Percentiles rank a stretch among this genome's conserved stretches.
Conservation (phyloP, 2,888 invertebrate genomes). For the Schizotus pectinicornis region DNA sequence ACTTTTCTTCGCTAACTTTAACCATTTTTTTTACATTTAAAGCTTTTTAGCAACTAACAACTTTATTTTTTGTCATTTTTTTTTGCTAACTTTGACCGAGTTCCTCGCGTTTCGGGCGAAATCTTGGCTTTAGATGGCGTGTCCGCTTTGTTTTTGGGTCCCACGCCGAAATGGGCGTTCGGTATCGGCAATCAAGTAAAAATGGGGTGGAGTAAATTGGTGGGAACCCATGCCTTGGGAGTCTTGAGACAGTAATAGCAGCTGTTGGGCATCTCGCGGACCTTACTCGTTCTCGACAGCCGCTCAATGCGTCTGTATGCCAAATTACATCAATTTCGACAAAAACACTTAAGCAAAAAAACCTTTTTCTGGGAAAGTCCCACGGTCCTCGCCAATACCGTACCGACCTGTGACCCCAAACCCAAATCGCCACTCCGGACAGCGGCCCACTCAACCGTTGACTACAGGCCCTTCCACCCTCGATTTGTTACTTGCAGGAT, state of each 20-base stretch:
- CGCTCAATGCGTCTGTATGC: not conserved
- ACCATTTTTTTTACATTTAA: too few species aligned
- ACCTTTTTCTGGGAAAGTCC: not conserved
- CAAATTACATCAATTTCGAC: slow-evolving; percentile 9
- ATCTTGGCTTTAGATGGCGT: too few species aligned
- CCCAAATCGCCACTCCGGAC: not conserved
- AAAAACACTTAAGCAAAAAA: not conserved
- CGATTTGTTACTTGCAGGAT: too few species aligned
- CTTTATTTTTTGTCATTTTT: too few species aligned
- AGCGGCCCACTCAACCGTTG: not conserved
- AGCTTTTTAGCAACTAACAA: too few species aligned
- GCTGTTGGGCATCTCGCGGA: slow-evolving; percentile 3
- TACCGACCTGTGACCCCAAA: not conserved
- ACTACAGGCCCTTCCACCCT: too few species aligned
- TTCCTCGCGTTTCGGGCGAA: too few species aligned
- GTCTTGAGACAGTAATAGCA: slow-evolving; percentile 11
- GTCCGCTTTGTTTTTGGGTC: not conserved
- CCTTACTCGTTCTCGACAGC: not conserved
- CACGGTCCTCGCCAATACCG: not conserved
- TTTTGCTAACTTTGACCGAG: too few species aligned
- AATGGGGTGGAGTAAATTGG: slow-evolving; percentile 17
- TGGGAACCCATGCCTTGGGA: slow-evolving; percentile 10
- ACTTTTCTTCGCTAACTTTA: too few species aligned
- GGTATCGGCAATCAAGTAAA: slow-evolving; percentile 14
- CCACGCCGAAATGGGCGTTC: not conserved